Percentiles rank a stretch among this genome's conserved stretches.
These are phyloP conservation scores for Polyergus mexicanus DNA, from an alignment of 1,140 invertebrate genomes.

Conservation along the genomic window DNA sequence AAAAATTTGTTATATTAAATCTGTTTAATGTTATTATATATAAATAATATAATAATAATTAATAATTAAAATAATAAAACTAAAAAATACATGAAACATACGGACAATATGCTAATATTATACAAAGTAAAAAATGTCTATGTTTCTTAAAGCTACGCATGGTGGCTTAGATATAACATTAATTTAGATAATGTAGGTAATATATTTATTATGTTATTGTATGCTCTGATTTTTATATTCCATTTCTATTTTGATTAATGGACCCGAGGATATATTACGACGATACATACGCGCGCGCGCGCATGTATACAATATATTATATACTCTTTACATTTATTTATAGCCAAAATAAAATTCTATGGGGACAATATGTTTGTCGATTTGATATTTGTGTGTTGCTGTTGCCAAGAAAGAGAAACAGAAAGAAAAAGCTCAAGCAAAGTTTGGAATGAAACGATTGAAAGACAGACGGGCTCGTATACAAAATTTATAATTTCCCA, in stretches of 20 bases:
- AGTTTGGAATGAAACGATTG: slow-evolving; percentile 13
- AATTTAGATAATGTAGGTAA: background rate
- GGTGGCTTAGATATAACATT: background rate
- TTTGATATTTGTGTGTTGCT: slow-evolving; percentile 40
- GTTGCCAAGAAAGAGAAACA: slow-evolving; percentile 35
- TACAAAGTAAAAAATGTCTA: background rate
- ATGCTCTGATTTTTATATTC: background rate
- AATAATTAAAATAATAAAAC: too few relatives aligned
- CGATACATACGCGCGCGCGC: background rate
- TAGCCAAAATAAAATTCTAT: slow-evolving; percentile 35
- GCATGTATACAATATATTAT: slow-evolving; percentile 3
- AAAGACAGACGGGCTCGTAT: slow-evolving; percentile 36
- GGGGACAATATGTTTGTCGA: slow-evolving; percentile 43
- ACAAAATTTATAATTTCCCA: slow-evolving; percentile 61
- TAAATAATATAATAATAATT: too few relatives aligned
- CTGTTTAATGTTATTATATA: too few relatives aligned
- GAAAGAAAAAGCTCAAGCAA: slow-evolving; percentile 20
- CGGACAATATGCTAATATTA: background rate
- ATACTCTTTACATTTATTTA: slow-evolving; percentile 52
- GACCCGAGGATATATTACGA: background rate
- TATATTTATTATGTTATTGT: slow-evolving; percentile 20
- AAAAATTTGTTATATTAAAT: too few relatives aligned
- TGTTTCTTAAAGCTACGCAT: background rate
- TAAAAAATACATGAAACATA: too few relatives aligned
- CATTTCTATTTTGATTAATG: slow-evolving; percentile 23